phyloP scores from a whole-genome alignment of 1,140 invertebrate species.

The Conus ventricosus region DNA sequence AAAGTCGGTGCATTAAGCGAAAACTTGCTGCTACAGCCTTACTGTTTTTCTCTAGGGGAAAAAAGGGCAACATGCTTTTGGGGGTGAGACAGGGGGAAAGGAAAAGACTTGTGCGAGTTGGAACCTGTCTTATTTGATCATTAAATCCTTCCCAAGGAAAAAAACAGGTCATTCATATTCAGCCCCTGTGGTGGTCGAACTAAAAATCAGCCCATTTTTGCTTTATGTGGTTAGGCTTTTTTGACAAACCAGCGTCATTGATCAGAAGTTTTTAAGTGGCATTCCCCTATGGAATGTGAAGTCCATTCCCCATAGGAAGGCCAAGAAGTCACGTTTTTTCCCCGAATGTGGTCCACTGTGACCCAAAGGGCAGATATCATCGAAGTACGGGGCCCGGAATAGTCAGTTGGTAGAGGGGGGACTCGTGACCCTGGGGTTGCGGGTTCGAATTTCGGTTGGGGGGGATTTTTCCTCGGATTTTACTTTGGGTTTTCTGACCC shows the following conservation, averaged over 20 bases:
- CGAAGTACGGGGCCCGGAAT: too few relatives aligned
- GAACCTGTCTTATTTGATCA: slow-evolving; percentile 35
- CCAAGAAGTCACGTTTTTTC: slow-evolving; percentile 36
- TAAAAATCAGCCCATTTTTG: slow-evolving; percentile 30
- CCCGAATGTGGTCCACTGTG: slow-evolving; percentile 33
- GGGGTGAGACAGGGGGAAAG: slow-evolving; percentile 38
- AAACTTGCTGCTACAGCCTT: slow-evolving; percentile 41
- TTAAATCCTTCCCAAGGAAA: slow-evolving; percentile 29
- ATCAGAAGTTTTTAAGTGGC: slow-evolving; percentile 49
- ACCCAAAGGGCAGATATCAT: slow-evolving; percentile 5
- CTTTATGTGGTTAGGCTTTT: slow-evolving; percentile 9
- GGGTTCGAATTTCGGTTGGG: too few relatives aligned
- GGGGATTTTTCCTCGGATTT: too few relatives aligned
- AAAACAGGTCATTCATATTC: slow-evolving; percentile 39
- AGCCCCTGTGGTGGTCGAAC: slow-evolving; percentile 49
- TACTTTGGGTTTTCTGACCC: too few relatives aligned
- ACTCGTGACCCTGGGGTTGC: too few relatives aligned
- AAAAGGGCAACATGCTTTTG: slow-evolving; percentile 40
- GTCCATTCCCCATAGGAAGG: slow-evolving; percentile 42
- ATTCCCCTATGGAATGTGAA: slow-evolving; percentile 49
- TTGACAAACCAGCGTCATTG: slow-evolving; percentile 4
- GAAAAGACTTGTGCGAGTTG: slow-evolving; percentile 40
- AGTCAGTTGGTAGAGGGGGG: too few relatives aligned
- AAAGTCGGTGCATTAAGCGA: slow-evolving; percentile 32
- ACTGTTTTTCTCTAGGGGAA: slow-evolving; percentile 36